These are phyloP conservation scores for Bos javanicus DNA, from an alignment of 2,113 vertebrate species.

Conservation along the genomic window DNA sequence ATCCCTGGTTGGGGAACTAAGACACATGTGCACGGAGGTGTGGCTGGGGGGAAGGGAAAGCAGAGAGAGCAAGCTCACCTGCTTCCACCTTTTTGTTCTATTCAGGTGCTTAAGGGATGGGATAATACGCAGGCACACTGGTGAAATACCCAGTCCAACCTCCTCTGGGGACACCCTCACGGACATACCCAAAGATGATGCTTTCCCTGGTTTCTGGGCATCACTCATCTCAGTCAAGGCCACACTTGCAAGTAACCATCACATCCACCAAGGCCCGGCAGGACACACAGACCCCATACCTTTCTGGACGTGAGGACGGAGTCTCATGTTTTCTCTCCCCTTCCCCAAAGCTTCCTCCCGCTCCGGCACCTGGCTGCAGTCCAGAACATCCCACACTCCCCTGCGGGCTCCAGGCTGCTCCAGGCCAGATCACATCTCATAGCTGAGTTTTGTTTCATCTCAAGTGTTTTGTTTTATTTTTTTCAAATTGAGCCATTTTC, in stretches of 20 bases:
- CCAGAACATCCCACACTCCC: rapidly evolving
- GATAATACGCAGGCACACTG: not conserved
- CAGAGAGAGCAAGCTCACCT: not conserved
- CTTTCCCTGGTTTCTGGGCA: not conserved
- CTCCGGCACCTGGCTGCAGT: rapidly evolving
- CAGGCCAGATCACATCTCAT: not conserved
- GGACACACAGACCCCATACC: rapidly evolving
- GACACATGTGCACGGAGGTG: rapidly evolving
- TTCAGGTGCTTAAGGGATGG: no score
- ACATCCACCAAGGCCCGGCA: rapidly evolving
- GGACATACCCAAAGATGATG: not conserved
- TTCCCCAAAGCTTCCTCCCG: not conserved
- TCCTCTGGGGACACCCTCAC: not conserved
- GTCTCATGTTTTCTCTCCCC: not conserved
- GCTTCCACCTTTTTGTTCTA: not conserved
- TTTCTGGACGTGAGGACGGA: no score
- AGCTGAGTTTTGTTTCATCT: not conserved
- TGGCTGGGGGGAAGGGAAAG: not conserved
- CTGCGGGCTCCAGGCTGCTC: not conserved
- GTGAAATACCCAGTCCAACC: not conserved
- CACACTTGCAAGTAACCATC: not conserved
- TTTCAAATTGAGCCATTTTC: not conserved
- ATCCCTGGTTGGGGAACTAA: not conserved
- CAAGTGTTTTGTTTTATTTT: not conserved
- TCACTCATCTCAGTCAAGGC: not conserved